A percentile compares a stretch with the other conserved stretches of the same genome.
Conservation (phyloP, 2,888 invertebrate species). For the Andrena marginata region DNA sequence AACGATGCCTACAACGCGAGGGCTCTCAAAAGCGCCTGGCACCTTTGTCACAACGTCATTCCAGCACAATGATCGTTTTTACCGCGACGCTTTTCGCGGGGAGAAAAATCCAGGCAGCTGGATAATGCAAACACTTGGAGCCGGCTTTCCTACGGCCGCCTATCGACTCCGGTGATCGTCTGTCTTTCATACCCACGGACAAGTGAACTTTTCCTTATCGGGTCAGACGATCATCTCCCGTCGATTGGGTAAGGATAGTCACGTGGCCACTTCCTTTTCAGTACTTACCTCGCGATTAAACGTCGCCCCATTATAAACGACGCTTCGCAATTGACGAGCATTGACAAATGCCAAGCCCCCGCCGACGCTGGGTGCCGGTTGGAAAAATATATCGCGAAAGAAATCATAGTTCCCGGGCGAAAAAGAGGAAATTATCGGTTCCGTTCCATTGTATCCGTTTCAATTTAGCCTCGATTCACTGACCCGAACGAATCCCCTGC, state of each 20-base stretch:
- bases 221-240: conserved; percentile 65
- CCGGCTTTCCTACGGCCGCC: conserved; percentile 60
- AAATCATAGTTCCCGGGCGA: background rate
- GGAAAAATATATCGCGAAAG: background rate
- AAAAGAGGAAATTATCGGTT: background rate
- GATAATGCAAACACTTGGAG: conserved; percentile 56
- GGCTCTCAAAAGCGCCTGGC: conserved; percentile 11
- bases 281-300: conserved; percentile 55
- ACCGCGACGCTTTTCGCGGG: conserved; percentile 49
- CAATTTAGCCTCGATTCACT: conserved; percentile 46
- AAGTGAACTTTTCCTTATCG: conserved; percentile 75
- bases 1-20: background rate
- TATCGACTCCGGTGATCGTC: conserved; percentile 67
- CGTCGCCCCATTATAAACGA: conserved; percentile 51
- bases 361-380: background rate
- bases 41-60: conserved; percentile 16
- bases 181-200: conserved; percentile 64
- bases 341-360: conserved; percentile 14
- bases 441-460: conserved; percentile 28
- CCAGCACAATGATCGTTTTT: conserved; percentile 44
- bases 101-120: conserved; percentile 51
- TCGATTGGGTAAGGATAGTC: conserved; percentile 69
- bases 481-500: conserved; percentile 46
- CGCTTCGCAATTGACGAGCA: conserved; percentile 42
- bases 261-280: conserved; percentile 69